Evolutionary conservation across 2,797 vertebrate species (phyloP), one percentile per base, ranked within the genome.

Genomic region (Notoglanidium macrostoma): DNA sequence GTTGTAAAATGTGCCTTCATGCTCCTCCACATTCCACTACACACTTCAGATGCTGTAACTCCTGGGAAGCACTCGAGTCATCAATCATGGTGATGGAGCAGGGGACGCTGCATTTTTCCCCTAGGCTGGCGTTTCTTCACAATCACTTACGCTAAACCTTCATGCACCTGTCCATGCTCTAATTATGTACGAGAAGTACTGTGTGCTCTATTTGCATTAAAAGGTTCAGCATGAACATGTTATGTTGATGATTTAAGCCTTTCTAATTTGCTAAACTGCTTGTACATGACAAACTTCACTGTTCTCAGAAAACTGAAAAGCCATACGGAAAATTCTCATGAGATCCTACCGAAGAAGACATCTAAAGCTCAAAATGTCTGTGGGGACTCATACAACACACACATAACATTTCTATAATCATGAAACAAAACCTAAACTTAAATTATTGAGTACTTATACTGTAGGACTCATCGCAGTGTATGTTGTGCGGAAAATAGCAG

Each of bases 61-160:
- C 35, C 49, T 57, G 51, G 87, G 73, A 57, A 63, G 32, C 29
- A 21, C 32, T 70, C 3, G 12, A 73, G 44, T 85, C 67, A 88
- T 80, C 87, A 85, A 73, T 88, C 74, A 88, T n/a, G 44, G 55
- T 80, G 83, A 72, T 67, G 81, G 72, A 84, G 80, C 82, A 61
- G 21, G 29, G 80, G 65, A 73, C 76, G 32, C 19, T 15, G 44
- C 76, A 21, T 70, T 29, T 44, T 55, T 51, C n/a, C 51, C 65
- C 76, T n/a, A 35, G 76, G 63, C 67, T 61, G 21, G 55, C 65
- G 5, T 8, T 85, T 63, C 21, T 73, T 32, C 59, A 54, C 32
- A 77, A 51, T 85, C 65, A 67, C 35, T 32, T 65, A n/a, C 9
- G 6, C 51, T 65, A 44, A 67, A 29, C 10, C 49, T 35, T 84